Percentiles rank a stretch among this genome's conserved stretches.
phyloP scores from a whole-genome alignment of 1,140 invertebrate species.

The Dryas iulia region DNA sequence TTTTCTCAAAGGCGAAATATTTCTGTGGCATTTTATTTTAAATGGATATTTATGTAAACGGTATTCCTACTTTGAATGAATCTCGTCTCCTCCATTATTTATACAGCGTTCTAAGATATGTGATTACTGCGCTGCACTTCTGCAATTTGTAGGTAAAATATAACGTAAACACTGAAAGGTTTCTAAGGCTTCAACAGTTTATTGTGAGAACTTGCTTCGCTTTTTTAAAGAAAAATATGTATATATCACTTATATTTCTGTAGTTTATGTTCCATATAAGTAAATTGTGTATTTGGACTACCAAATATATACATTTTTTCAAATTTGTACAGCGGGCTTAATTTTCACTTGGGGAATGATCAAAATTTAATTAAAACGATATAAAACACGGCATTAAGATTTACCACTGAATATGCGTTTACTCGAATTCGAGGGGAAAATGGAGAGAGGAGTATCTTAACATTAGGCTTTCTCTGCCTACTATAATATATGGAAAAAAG shows the following conservation, averaged over 20 bases:
- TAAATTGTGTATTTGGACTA: too few species aligned
- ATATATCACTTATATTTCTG: background rate
- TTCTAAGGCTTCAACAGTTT: conserved; percentile 10
- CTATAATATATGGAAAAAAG: too few species aligned
- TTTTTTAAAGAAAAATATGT: background rate
- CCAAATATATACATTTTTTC: too few species aligned
- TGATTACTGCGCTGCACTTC: conserved; percentile 5
- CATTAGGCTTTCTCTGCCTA: too few species aligned
- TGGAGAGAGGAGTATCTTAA: too few species aligned
- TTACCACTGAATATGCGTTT: too few species aligned
- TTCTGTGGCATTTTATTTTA: conserved; percentile 8
- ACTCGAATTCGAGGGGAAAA: too few species aligned
- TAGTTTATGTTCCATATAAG: too few species aligned
- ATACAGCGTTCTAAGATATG: conserved; percentile 6
- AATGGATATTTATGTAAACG: conserved; percentile 1
- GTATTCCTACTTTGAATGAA: conserved; percentile 3
- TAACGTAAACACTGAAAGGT: conserved; percentile 14
- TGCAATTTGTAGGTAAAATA: conserved; percentile 9
- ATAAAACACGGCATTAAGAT: too few species aligned
- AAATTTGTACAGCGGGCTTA: too few species aligned
- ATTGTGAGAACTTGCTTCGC: background rate
- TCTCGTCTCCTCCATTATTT: conserved; percentile 8
- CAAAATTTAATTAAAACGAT: too few species aligned
- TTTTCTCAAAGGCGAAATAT: background rate
- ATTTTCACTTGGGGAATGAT: too few species aligned